These are phyloP conservation scores for Raja brachyura DNA, from an alignment of 2,113 vertebrate genomes.

Conservation along the genomic window DNA sequence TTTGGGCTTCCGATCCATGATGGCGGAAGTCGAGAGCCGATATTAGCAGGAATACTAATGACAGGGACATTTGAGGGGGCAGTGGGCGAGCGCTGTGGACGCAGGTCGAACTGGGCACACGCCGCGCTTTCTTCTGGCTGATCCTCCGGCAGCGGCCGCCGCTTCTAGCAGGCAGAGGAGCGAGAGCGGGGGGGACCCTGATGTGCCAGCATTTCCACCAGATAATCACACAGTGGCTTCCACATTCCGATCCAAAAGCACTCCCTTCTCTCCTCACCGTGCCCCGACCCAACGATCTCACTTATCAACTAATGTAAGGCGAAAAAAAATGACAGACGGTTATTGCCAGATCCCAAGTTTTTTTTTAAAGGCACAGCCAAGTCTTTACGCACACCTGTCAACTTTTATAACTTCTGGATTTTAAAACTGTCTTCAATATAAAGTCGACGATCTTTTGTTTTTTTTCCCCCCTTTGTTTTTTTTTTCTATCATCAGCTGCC, in stretches of 20 bases:
- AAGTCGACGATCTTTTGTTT: not conserved
- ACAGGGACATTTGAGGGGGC: slow-evolving; percentile 82
- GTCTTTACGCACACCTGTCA: slow-evolving; percentile 31
- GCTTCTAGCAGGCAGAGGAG: slow-evolving; percentile 40
- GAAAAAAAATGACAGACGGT: not conserved
- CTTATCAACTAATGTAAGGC: slow-evolving; percentile 20
- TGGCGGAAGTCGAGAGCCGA: slow-evolving; percentile 73
- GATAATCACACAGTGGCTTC: slow-evolving; percentile 70
- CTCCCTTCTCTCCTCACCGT: slow-evolving; percentile 33
- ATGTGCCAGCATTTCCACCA: slow-evolving; percentile 68
- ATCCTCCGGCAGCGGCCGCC: slow-evolving; percentile 41
- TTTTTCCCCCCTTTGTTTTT: not conserved
- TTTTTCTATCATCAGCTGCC: not conserved
- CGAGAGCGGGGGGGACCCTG: slow-evolving; percentile 69
- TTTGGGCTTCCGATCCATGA: slow-evolving; percentile 73
- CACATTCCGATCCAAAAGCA: slow-evolving; percentile 77
- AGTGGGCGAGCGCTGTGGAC: slow-evolving; percentile 50
- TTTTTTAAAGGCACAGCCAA: slow-evolving; percentile 32
- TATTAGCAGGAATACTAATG: slow-evolving; percentile 80
- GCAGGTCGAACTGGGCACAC: slow-evolving; percentile 54
- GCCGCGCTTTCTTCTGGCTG: slow-evolving; percentile 67
- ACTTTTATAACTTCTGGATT: slow-evolving; percentile 34
- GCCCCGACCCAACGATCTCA: slow-evolving; percentile 31
- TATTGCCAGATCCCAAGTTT: not conserved
- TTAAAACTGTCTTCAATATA: not conserved